These are phyloP conservation scores for Vanessa atalanta DNA, from an alignment of 1,140 invertebrate genomes.

Conservation along the genomic window DNA sequence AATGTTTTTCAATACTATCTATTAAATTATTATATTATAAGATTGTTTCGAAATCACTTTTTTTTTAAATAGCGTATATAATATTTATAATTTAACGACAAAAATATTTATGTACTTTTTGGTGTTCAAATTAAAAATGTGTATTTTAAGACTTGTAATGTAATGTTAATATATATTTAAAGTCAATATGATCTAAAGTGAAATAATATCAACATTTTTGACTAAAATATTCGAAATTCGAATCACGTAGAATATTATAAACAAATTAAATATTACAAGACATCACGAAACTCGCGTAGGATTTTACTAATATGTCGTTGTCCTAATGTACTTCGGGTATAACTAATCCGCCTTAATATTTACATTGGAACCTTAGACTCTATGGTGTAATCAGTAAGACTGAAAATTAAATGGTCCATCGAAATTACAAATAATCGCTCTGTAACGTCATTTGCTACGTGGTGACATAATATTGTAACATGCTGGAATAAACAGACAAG, in stretches of 20 bases:
- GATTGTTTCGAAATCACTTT: too few species aligned
- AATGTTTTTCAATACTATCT: not conserved
- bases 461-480: constrained; percentile 32
- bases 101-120: too few species aligned
- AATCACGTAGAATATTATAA: constrained; percentile 21
- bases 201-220: too few species aligned
- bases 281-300: constrained; percentile 11
- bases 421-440: constrained; percentile 4
- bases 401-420: not conserved
- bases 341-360: constrained; percentile 23
- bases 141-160: too few species aligned
- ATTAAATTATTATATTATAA: not conserved
- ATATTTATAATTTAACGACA: too few species aligned
- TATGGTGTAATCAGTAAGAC: constrained; percentile 2
- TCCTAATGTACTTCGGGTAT: constrained; percentile 14
- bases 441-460: constrained; percentile 25
- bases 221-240: not conserved
- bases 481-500: constrained; percentile 8
- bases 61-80: too few species aligned
- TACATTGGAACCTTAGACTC: not conserved
- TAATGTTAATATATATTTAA: too few species aligned
- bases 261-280: constrained; percentile 15
- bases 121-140: too few species aligned
- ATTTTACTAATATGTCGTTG: constrained; percentile 23
- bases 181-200: too few species aligned